Percentiles rank a stretch among this genome's conserved stretches.
Evolutionary conservation across 2,113 vertebrate species (phyloP).

Genomic region (Taxidea taxus): DNA sequence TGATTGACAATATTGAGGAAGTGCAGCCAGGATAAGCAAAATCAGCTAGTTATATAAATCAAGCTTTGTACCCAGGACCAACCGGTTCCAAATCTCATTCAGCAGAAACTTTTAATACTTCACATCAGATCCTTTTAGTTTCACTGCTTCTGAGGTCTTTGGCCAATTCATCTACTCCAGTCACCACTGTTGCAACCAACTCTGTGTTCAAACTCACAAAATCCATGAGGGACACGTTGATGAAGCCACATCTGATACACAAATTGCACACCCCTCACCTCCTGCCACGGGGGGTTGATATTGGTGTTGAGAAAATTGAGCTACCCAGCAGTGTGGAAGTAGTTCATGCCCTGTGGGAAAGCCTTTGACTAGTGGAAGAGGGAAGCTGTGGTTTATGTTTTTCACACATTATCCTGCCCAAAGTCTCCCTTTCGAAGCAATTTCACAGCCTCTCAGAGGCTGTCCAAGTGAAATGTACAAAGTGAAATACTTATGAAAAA

Average conservation of each 20-base stretch:
- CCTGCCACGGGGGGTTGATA: background rate
- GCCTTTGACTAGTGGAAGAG: background rate
- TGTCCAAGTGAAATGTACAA: background rate
- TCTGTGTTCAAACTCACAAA: background rate
- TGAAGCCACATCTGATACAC: background rate
- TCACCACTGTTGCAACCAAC: fast-evolving
- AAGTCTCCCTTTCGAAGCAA: background rate
- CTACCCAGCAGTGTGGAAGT: background rate
- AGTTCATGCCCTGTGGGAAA: background rate
- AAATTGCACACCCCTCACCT: background rate
- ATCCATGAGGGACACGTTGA: background rate
- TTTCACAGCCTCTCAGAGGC: background rate
- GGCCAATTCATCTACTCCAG: background rate
- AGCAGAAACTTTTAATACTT: background rate
- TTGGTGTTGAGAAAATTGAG: background rate
- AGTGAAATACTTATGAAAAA: background rate
- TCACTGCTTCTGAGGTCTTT: background rate
- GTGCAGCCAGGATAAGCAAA: background rate
- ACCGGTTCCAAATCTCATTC: background rate
- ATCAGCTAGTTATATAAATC: background rate
- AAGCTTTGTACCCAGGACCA: background rate
- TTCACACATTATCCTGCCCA: background rate
- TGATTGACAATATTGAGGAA: background rate
- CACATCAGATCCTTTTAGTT: background rate
- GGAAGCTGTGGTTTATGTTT: background rate